phyloP scores from a whole-genome alignment of 1,140 invertebrate species.

The Leptinotarsa texana region DNA sequence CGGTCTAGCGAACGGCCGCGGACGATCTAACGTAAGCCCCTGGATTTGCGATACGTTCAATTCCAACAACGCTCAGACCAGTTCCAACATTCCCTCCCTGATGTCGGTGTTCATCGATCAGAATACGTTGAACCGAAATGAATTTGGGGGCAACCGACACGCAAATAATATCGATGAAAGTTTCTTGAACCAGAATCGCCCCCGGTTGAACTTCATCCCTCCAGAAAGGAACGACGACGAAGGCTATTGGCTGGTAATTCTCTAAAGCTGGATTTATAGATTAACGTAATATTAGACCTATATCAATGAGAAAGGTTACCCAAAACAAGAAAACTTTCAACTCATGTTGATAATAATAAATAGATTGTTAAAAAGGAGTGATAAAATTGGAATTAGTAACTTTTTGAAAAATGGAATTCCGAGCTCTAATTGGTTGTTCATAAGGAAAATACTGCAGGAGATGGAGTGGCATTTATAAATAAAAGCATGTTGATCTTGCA shows the following conservation, averaged over 20 bases:
- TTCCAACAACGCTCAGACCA: neutral
- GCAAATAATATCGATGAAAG: neutral
- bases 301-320: too few species aligned
- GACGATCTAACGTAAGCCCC: neutral
- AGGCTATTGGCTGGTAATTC: neutral
- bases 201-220: neutral
- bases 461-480: too few species aligned
- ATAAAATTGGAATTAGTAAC: too few species aligned
- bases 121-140: neutral
- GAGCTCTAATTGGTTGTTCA: too few species aligned
- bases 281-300: too few species aligned
- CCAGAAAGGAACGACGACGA: neutral
- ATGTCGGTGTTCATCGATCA: neutral
- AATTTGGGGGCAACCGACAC: neutral
- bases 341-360: too few species aligned
- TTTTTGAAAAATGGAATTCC: too few species aligned
- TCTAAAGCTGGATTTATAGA: too few species aligned
- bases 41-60: neutral
- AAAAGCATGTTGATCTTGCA: too few species aligned
- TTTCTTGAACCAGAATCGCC: neutral
- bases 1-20: neutral
- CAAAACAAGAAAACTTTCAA: too few species aligned
- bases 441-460: too few species aligned
- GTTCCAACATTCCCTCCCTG: neutral
- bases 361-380: too few species aligned